Percentiles rank a stretch among this genome's conserved stretches.
Conservation (phyloP, 2,888 invertebrate genomes). For the Acrobasis repandana region DNA sequence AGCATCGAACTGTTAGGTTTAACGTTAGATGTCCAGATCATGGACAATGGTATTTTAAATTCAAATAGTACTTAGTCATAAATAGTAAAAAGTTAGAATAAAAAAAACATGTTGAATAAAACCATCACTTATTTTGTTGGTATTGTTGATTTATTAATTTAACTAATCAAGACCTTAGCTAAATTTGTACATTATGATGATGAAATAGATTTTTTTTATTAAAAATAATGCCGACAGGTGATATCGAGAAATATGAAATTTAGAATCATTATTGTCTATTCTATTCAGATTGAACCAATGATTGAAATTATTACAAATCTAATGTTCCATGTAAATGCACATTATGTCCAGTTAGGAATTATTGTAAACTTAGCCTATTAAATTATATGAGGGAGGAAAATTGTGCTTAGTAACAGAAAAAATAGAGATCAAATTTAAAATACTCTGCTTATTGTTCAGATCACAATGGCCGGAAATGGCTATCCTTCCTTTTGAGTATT, state of each 20-base stretch:
- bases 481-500: constrained; percentile 20
- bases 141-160: too few species aligned
- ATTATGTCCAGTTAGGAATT: constrained; percentile 12
- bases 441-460: constrained; percentile 10
- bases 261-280: not conserved
- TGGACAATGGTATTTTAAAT: too few species aligned
- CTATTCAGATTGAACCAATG: not conserved
- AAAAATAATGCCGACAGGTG: not conserved
- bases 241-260: not conserved
- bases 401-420: not conserved
- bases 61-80: too few species aligned
- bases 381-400: not conserved
- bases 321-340: constrained; percentile 14
- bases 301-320: constrained; percentile 4
- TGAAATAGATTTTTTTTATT: too few species aligned
- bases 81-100: too few species aligned
- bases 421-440: constrained; percentile 17
- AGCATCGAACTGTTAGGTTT: not conserved
- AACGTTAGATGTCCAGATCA: not conserved
- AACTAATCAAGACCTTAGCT: too few species aligned
- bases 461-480: constrained; percentile 22
- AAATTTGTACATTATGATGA: not conserved
- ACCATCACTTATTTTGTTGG: too few species aligned
- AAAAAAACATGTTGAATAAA: too few species aligned
- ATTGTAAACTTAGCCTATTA: not conserved